phyloP scores from a whole-genome alignment of 1,140 invertebrate species.

The Thaumatotibia leucotreta region DNA sequence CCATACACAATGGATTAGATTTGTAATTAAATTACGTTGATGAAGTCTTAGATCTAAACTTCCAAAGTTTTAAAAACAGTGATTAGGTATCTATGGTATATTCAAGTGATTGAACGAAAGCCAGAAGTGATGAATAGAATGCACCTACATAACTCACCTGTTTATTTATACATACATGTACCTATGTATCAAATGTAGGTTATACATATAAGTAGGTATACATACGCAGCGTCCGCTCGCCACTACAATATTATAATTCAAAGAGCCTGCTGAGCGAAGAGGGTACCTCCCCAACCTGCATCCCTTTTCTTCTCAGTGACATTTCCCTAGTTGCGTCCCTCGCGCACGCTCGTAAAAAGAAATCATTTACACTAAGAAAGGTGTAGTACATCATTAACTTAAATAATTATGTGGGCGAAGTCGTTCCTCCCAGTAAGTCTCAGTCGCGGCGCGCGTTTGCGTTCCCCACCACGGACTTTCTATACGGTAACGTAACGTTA shows the following conservation, averaged over 20 bases:
- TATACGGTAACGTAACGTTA: conserved; percentile 21
- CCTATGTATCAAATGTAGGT: no score
- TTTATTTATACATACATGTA: no score
- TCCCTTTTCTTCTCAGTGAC: conserved; percentile 28
- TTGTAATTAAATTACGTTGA: background rate
- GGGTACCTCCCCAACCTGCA: conserved; percentile 37
- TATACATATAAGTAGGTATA: no score
- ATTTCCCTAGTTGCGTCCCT: conserved; percentile 16
- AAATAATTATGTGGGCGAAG: conserved; percentile 65
- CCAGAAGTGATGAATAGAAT: no score
- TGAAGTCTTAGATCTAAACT: background rate
- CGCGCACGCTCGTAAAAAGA: conserved; percentile 42
- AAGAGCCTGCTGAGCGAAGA: conserved; percentile 34
- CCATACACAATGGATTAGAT: background rate
- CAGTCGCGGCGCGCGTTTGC: conserved; percentile 16
- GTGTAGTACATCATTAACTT: conserved; percentile 72
- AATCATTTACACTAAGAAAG: conserved; percentile 59
- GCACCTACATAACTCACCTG: no score
- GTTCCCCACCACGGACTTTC: background rate
- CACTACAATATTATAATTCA: conserved; percentile 50
- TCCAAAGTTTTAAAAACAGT: no score
- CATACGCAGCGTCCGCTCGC: conserved; percentile 14
- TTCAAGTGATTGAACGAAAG: no score
- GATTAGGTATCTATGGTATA: no score
- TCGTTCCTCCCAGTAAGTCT: conserved; percentile 22